phyloP scores from a whole-genome alignment of 2,113 vertebrate species.

The Rana temporaria region DNA sequence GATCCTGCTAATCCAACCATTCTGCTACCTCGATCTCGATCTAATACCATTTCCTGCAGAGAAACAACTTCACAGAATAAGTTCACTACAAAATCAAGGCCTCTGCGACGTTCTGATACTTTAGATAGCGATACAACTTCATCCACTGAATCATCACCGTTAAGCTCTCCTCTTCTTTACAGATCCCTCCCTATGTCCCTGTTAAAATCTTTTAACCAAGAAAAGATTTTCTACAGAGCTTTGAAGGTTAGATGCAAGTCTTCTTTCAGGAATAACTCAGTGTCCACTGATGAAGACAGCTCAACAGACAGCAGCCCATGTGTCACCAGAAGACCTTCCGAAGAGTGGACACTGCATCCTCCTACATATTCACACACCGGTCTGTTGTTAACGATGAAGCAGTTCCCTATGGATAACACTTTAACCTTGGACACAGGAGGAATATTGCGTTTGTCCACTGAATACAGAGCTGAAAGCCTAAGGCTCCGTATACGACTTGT shows the following conservation, averaged over 20 bases:
- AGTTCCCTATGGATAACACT: conserved; percentile 75
- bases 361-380: conserved; percentile 44
- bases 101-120: conserved; percentile 67
- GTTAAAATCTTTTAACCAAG: conserved; percentile 78
- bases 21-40: conserved; percentile 71
- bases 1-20: conserved; percentile 61
- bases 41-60: conserved; percentile 61
- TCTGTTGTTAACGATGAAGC: background rate
- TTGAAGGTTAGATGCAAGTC: conserved; percentile 68
- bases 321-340: conserved; percentile 78
- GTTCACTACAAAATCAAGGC: conserved; percentile 42
- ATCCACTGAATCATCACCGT: conserved; percentile 79
- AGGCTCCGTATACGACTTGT: conserved; percentile 84
- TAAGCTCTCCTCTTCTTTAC: conserved; percentile 74
- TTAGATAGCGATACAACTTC: conserved; percentile 77
- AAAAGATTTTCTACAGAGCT: conserved; percentile 75
- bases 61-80: conserved; percentile 63
- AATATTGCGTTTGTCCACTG: conserved; percentile 78
- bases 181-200: conserved; percentile 73
- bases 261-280: conserved; percentile 80
- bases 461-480: conserved; percentile 79
- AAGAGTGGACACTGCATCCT: conserved; percentile 70
- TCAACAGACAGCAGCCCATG: conserved; percentile 89
- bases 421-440: conserved; percentile 77
- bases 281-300: conserved; percentile 88